Conservation (phyloP, 2,888 invertebrate genomes). For the Galeopsomyia nigrocyanea region DNA sequence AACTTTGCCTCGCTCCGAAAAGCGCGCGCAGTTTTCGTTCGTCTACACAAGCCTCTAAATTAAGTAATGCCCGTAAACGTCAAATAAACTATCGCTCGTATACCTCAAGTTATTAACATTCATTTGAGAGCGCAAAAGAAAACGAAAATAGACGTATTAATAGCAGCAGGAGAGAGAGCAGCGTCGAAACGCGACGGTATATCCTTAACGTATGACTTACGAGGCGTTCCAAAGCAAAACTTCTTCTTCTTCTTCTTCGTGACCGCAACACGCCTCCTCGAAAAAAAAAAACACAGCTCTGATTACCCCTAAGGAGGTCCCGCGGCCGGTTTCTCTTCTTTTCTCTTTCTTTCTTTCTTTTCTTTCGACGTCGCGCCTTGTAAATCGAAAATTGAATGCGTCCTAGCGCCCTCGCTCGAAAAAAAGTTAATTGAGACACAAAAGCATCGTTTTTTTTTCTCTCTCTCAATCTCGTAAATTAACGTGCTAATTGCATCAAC, state of each 20-base stretch:
- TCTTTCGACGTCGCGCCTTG: neutral
- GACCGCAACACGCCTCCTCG: slow-evolving; percentile 20
- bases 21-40: no score
- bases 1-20: no score
- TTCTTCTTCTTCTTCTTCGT: no score
- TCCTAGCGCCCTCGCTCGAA: neutral
- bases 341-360: neutral
- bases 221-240: slow-evolving; percentile 4
- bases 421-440: slow-evolving; percentile 26
- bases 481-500: neutral
- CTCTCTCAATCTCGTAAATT: neutral
- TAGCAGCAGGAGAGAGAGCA: neutral
- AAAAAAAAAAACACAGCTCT: slow-evolving; percentile 15
- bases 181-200: neutral
- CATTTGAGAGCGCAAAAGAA: no score
- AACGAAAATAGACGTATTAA: no score
- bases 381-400: slow-evolving; percentile 24
- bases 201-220: slow-evolving; percentile 10
- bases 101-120: no score
- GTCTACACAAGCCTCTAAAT: no score
- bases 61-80: no score
- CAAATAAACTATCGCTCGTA: no score
- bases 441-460: neutral
- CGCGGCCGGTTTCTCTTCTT: neutral
- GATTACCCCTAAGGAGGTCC: slow-evolving; percentile 12